Evolutionary conservation across 2,888 invertebrate genomes (phyloP).

Genomic region (Notocelia uddmanniana): DNA sequence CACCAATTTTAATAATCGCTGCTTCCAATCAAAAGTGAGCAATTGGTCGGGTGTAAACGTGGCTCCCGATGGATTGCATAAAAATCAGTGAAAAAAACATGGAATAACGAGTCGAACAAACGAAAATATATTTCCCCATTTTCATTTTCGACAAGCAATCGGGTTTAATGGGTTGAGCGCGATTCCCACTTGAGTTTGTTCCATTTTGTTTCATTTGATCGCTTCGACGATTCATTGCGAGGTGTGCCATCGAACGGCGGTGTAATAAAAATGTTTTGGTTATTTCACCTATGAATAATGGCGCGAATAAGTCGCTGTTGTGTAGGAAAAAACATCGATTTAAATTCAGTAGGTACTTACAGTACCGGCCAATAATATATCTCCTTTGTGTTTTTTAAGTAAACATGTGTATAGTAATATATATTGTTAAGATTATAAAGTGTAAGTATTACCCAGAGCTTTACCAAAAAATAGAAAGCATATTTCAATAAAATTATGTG

Average conservation of each 20-base stretch:
- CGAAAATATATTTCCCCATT: constrained; percentile 79
- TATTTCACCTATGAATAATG: constrained; percentile 32
- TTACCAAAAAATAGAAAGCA: too few species aligned
- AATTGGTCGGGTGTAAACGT: constrained; percentile 77
- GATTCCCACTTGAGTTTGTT: constrained; percentile 82
- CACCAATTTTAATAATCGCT: constrained; percentile 51
- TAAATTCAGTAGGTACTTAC: too few species aligned
- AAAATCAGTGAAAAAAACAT: constrained; percentile 75
- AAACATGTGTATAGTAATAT: too few species aligned
- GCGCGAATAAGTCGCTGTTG: not conserved
- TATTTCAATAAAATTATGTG: too few species aligned
- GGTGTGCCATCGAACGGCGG: constrained; percentile 57
- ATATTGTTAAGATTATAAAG: too few species aligned
- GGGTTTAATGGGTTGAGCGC: constrained; percentile 79
- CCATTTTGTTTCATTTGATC: constrained; percentile 79
- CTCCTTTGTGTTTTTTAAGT: too few species aligned
- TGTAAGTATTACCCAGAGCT: too few species aligned
- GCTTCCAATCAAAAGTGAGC: constrained; percentile 73
- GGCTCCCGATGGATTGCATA: constrained; percentile 75
- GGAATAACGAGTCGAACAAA: constrained; percentile 71
- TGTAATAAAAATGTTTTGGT: constrained; percentile 50
- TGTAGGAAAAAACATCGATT: not conserved
- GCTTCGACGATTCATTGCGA: constrained; percentile 67
- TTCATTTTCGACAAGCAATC: constrained; percentile 84
- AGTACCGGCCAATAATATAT: too few species aligned